Base-by-base conservation (phyloP, 2,888 invertebrate species). In the Gnatocerus cornutus region DNA sequence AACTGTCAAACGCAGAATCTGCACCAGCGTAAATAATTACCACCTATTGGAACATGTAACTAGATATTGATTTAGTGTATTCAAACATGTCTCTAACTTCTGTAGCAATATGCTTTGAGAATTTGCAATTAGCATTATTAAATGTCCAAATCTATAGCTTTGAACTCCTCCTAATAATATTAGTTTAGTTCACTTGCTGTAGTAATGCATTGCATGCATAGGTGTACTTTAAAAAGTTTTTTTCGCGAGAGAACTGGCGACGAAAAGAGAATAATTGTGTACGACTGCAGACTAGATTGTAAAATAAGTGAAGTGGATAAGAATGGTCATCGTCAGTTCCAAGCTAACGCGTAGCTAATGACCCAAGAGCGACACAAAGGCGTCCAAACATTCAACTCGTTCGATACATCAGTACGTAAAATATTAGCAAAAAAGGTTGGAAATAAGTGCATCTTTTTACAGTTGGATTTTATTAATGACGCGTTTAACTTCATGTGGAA, bases 241-340 rank as follows among this genome's bases (percentile, higher is more conserved):
- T n/a, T n/a, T n/a, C n/a, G n/a, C n/a, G n/a, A n/a, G n/a, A n/a
- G n/a, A n/a, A n/a, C n/a, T n/a, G n/a, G n/a, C n/a, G 27, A 43
- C 13, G 16, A 21, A 21, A 21, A 21, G 21, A 21, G 33, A 41
- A 41, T 41, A 12, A 41, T 41, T 12, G 13, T 41, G 67, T 71
- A 72, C n/a, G 71, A 71, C 72, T 73, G 72, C 71, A 71, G 67
- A 71, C 65, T 53, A 27, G 75, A 72, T 71, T 76, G 71, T 72
- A 70, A 68, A 72, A 70, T 72, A 76, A 79, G 77, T 77, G 80
- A 79, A 78, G 78, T 79, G 82, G 77, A 81, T 80, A 82, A 82
- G 82, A 82, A 82, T 82, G 81, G 80, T 78, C 81, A 80, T 81
- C 81, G 80, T 81, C 81, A 78, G 78, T 83, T 83, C 82, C 82